phyloP scores from a whole-genome alignment of 1,140 invertebrate genomes.

The Drosophila kepulauana region DNA sequence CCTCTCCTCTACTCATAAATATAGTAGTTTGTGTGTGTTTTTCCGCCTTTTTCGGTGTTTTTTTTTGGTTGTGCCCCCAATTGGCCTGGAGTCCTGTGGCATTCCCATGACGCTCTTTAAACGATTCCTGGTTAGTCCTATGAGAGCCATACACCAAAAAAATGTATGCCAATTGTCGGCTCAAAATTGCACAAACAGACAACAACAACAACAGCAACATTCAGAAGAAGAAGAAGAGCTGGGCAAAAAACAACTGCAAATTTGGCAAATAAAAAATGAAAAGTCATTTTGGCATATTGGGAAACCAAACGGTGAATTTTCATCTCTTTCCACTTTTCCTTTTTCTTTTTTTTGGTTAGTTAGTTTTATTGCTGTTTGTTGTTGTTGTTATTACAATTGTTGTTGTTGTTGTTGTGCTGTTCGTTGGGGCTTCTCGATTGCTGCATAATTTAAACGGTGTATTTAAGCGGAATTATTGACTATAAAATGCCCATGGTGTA shows the following conservation, averaged over 20 bases:
- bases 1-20: slow-evolving; percentile 5
- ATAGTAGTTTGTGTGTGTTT: slow-evolving; percentile 26
- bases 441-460: slow-evolving; percentile 73
- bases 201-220: slow-evolving; percentile 29
- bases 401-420: slow-evolving; percentile 8
- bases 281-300: slow-evolving; percentile 66
- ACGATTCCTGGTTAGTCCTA: slow-evolving; percentile 43
- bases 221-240: neutral
- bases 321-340: slow-evolving; percentile 42
- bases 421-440: slow-evolving; percentile 38
- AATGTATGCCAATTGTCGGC: slow-evolving; percentile 40
- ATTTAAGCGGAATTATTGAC: slow-evolving; percentile 77
- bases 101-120: slow-evolving; percentile 77
- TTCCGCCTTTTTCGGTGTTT: neutral
- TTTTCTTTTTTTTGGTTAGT: slow-evolving; percentile 34
- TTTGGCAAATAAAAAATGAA: slow-evolving; percentile 55
- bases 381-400: neutral
- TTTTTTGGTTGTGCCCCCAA: slow-evolving; percentile 18
- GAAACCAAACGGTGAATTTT: slow-evolving; percentile 55
- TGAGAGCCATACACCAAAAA: slow-evolving; percentile 29
- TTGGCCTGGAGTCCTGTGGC: slow-evolving; percentile 43
- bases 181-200: slow-evolving; percentile 52
- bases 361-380: slow-evolving; percentile 25
- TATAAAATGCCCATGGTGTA: slow-evolving; percentile 49
- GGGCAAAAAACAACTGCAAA: slow-evolving; percentile 35